Evolutionary conservation across 2,113 vertebrate species (phyloP), one percentile per base, ranked within the genome.

Genomic region (Oreotrochilus melanogaster): DNA sequence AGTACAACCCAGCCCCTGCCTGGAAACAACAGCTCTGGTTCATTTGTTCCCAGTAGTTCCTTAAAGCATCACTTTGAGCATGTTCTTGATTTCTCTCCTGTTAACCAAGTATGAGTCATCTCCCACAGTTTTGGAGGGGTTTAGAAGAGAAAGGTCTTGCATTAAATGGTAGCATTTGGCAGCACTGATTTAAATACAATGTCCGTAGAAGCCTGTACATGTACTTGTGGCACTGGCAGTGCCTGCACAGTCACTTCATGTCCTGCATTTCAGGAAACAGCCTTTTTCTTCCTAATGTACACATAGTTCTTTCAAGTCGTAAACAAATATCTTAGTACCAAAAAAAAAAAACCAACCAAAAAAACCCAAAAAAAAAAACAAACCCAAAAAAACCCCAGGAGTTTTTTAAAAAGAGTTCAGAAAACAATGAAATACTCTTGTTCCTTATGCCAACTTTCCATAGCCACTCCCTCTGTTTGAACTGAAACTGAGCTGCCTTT

Each of bases 391-490:
- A 39, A 39, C 39, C 39, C 39, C 39, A 35, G 48, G 24, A 47
- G 6, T 57, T 11, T 33, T 30, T 56, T 66, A 64, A 19, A 70
- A 35, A 28, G 33, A 75, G 64, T 37, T 86, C 58, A 70, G 74
- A 78, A 90, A 89, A 95, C 91, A 97, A 95, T 88, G 67, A 54
- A 92, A 39, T 2, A 1, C 43, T 86, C 43, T 74, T 86, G 47
- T 60, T 82, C 39, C 2, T 7, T 35, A 73, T 53, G 94, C 89
- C 93, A 96, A 43, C 37, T 95, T 95, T 94, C 89, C 88, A 86
- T 10, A 43, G 82, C 71, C 89, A 60, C 95, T 95, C 84, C 94
- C 69, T 76, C 60, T 2, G 0, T 31, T 19, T 89, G 71, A 95
- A 86, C 62, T 74, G 85, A 82, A 92, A 86, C 75, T 19, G 47